Base-by-base conservation (phyloP, 2,113 vertebrate genomes). In the Nerophis ophidion region DNA sequence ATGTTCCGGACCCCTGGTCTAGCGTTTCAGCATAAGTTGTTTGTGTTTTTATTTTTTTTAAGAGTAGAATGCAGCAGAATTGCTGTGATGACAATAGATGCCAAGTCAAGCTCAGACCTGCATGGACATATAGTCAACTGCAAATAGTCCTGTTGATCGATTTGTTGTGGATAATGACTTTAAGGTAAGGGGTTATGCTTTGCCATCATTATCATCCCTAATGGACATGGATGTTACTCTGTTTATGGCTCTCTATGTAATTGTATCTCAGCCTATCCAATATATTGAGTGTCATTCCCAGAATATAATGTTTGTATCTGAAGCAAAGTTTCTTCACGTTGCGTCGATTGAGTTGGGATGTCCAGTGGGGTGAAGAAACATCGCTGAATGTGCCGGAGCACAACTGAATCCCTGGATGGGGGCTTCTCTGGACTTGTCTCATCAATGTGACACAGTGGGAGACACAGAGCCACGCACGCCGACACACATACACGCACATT, bases 401-500 rank as follows among this genome's bases (percentile, higher is more conserved):
- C 48, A 61, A 56, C 47, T 47, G 26, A 64, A 61, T 62, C 57
- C 59, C 66, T 63, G 53, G 47, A 75, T 33, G 5, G 49, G 65
- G 59, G 47, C 61, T 74, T 79, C 73, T 82, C 72, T 11, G 47
- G 57, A 66, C 66, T 65, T 75, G 84, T 86, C 86, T 80, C 80
- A 88, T 86, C 75, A 51, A 88, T 88, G 76, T 85, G 86, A 81
- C 86, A 80, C 63, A 42, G 60, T 68, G 8, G 0, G 10, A 49
- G 53, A 72, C 54, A 73, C 59, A 63, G 58, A 57, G 45, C 40
- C 66, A 65, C 9, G 0, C 68, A 40, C 58, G 38, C 65, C 40
- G 40, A 67, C 65, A 40, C 45, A 60, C 51, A 47, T 26, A 58
- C 26, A 36, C 42, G 33, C 60, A 59, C 68, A 38, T n/a, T 35